These are phyloP conservation scores for Gobius niger DNA, from an alignment of 2,113 vertebrate species.

Conservation along the genomic window DNA sequence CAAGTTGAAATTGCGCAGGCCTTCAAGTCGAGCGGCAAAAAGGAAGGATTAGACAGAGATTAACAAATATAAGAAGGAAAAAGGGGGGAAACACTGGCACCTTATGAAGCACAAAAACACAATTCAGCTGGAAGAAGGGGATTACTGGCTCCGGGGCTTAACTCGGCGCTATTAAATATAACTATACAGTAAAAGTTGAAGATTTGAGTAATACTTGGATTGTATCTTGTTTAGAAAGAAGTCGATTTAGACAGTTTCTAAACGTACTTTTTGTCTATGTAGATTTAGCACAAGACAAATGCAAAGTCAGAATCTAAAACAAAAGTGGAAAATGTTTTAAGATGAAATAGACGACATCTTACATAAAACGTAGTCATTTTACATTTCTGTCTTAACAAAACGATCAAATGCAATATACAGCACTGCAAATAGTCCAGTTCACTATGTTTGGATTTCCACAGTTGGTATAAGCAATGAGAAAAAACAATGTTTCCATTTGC, in stretches of 20 bases:
- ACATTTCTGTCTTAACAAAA: too few species aligned
- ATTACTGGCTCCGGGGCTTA: background rate
- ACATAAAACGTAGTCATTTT: too few species aligned
- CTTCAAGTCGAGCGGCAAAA: conserved; percentile 38
- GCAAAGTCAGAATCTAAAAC: too few species aligned
- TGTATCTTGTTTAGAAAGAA: background rate
- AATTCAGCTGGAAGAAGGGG: conserved; percentile 3
- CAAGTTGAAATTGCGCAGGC: conserved; percentile 42
- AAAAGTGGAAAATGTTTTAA: too few species aligned
- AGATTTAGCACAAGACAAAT: too few species aligned
- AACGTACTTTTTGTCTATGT: too few species aligned
- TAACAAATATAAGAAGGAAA: conserved; percentile 15
- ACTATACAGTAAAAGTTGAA: background rate
- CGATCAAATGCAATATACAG: too few species aligned
- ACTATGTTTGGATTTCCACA: too few species aligned
- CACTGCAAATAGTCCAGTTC: too few species aligned
- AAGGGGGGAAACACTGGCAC: conserved; percentile 2
- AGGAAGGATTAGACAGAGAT: conserved; percentile 49
- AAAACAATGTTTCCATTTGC: too few species aligned
- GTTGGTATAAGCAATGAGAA: too few species aligned
- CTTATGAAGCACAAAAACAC: background rate
- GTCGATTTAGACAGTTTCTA: background rate
- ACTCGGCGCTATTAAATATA: background rate
- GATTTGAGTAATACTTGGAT: background rate
- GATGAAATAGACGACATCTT: too few species aligned